Conservation (phyloP, 1,140 invertebrate species). For the Dinoponera quadriceps region DNA sequence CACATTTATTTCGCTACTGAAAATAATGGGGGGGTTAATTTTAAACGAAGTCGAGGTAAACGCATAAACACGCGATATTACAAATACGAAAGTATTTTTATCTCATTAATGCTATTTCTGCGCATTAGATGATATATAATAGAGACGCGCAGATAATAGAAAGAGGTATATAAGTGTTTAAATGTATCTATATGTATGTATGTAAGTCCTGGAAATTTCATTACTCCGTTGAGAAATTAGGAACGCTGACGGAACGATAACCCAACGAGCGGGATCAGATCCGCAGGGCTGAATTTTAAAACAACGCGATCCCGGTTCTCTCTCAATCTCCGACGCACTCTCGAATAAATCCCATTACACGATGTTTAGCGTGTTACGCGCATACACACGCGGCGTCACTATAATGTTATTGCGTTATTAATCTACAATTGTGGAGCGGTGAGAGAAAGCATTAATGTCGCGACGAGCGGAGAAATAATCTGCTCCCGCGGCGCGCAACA, state of each 20-base stretch:
- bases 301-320: neutral
- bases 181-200: too few species aligned
- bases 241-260: neutral
- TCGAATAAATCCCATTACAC: neutral
- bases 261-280: neutral
- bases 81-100: too few species aligned
- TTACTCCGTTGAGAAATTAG: too few species aligned
- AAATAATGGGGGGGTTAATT: too few species aligned
- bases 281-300: neutral
- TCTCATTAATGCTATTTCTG: too few species aligned
- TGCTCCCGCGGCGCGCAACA: slow-evolving; percentile 31
- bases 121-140: too few species aligned
- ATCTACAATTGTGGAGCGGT: slow-evolving; percentile 38
- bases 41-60: too few species aligned
- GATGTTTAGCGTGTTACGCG: neutral
- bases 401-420: slow-evolving; percentile 46
- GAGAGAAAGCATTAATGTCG: slow-evolving; percentile 42
- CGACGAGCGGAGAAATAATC: slow-evolving; percentile 55
- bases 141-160: neutral
- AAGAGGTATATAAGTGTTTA: too few species aligned
- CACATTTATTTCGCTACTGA: too few species aligned
- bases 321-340: neutral
- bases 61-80: too few species aligned
- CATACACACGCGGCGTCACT: neutral
- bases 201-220: too few species aligned